Evolutionary conservation across 2,113 vertebrate genomes (phyloP).

Genomic region (Mobula hypostoma): DNA sequence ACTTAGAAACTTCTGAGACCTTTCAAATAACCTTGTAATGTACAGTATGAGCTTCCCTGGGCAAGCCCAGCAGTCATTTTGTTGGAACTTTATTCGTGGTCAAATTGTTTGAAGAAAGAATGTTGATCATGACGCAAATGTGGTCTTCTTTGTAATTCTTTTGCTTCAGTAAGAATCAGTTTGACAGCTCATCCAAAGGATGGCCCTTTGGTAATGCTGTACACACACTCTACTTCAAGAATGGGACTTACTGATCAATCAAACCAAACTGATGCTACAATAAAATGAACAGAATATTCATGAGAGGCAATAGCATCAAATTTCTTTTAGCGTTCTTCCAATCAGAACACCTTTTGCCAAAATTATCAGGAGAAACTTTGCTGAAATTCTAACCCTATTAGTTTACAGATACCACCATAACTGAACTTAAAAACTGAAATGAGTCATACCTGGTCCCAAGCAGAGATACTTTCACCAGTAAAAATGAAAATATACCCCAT

Average conservation of each 20-base stretch:
- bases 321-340: not conserved
- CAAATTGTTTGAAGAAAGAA: no score
- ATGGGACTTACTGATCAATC: not conserved
- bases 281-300: not conserved
- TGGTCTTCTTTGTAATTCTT: not conserved
- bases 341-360: not conserved
- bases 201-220: not conserved
- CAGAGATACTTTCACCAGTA: constrained; percentile 44
- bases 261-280: not conserved
- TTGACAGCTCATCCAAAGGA: not conserved
- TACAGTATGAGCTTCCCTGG: no score
- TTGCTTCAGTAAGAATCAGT: not conserved
- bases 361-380: not conserved
- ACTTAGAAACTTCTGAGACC: no score
- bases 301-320: not conserved
- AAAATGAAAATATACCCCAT: constrained; percentile 78
- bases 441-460: constrained; percentile 79
- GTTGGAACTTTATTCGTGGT: no score
- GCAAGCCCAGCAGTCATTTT: no score
- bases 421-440: not conserved
- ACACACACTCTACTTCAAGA: not conserved
- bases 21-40: no score
- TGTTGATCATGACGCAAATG: not conserved
- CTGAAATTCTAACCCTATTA: not conserved
- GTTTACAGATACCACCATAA: not conserved